These are phyloP conservation scores for Fragum fragum DNA, from an alignment of 2,888 invertebrate species.

Conservation along the genomic window DNA sequence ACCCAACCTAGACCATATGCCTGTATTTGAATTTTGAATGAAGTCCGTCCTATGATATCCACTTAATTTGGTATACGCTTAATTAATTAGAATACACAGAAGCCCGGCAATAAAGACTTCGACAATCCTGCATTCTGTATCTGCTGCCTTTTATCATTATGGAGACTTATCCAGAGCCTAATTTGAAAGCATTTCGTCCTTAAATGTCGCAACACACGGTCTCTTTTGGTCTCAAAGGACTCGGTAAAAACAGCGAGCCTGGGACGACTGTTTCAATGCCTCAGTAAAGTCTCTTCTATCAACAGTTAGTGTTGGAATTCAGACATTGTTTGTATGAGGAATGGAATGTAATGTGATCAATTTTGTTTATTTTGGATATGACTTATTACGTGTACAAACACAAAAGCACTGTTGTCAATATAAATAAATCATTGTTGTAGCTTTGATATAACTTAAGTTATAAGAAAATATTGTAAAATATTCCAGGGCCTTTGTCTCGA, in stretches of 20 bases:
- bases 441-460: too few species aligned
- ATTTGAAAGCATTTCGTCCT: slow-evolving; percentile 18
- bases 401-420: too few species aligned
- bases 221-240: slow-evolving; percentile 1
- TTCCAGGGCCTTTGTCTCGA: too few species aligned
- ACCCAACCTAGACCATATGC: not conserved
- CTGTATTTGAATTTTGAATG: slow-evolving; percentile 1
- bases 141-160: slow-evolving; percentile 19
- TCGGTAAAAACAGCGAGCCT: not conserved
- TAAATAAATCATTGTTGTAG: too few species aligned
- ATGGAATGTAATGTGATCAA: too few species aligned
- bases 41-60: not conserved
- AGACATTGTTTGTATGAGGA: not conserved
- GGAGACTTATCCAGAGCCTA: slow-evolving; percentile 18
- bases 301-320: not conserved
- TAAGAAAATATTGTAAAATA: too few species aligned
- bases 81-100: slow-evolving; percentile 38
- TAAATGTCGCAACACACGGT: slow-evolving; percentile 9
- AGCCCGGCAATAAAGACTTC: not conserved
- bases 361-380: too few species aligned
- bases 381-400: too few species aligned
- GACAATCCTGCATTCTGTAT: not conserved
- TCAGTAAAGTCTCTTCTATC: not conserved
- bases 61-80: slow-evolving; percentile 29
- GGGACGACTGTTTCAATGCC: not conserved